Base-by-base conservation (phyloP, 1,140 invertebrate species). In the Aphaenogaster rudis region DNA sequence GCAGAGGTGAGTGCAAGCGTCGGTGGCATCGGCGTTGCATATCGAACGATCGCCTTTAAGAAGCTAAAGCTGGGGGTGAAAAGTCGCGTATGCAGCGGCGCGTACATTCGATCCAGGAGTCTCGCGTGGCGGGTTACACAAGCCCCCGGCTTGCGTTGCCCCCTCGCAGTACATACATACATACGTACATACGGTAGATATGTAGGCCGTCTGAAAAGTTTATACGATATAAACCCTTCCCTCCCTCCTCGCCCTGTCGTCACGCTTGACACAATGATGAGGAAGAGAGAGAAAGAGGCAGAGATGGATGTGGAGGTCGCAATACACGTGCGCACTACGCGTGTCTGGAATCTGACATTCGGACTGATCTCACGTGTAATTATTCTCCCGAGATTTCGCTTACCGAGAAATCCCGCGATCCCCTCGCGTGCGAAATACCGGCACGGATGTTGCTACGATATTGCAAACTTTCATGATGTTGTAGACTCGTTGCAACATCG, bases 151-250 rank as follows among this genome's bases (percentile, higher is more conserved):
- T 54, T 33, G 28, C 9, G 36, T 71, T 57, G 77, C 84, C 63
- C 11, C 86, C 76, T 54, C 69, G 57, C 72, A n/a, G 64, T 78
- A 63, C 86, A 59, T 50, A 57, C 48, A 28, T 28, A 28, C 28
- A 28, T 28, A 28, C 28, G 54, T 85, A 71, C 52, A 52, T 61
- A 84, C 63, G 64, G 17, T 59, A 71, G 86, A 88, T 90, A 93
- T 91, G 91, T 92, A 93, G 93, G 91, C 78, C 92, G 81, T 87
- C 71, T 92, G 88, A 88, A 93, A 91, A 92, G 63, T 94, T 93
- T 93, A 91, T 91, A 88, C 88, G 88, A 91, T 88, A 91, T 88
- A 92, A 91, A 88, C 42, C 42, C 33, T 28, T 28, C 15, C 33
- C 17, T 7, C 84, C 88, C 64, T 6, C n/a, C 39, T 13, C 13